Percentiles rank a stretch among this genome's conserved stretches.
Conservation (phyloP, 2,888 invertebrate genomes). For the Meteorus colon region DNA sequence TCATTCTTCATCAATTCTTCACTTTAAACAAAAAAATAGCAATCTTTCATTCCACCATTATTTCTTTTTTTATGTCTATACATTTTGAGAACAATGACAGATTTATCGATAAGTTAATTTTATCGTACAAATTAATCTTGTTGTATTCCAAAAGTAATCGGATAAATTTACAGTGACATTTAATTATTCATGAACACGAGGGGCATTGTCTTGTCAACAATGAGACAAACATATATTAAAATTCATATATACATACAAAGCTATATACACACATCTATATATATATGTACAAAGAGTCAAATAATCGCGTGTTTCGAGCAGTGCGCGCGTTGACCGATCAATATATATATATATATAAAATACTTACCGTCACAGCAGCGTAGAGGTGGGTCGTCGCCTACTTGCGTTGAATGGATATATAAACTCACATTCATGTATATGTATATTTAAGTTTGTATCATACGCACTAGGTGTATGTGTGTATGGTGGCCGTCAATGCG, state of each 20-base stretch:
- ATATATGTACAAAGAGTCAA: neutral
- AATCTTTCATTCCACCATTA: too few relatives aligned
- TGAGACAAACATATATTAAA: neutral
- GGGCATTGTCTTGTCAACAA: constrained; percentile 4
- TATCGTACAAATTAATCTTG: constrained; percentile 8
- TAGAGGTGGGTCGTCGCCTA: constrained; percentile 7
- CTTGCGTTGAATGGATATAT: neutral
- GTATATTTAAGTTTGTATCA: constrained; percentile 10
- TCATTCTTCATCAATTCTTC: too few relatives aligned
- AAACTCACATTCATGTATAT: neutral
- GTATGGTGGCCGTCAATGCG: constrained; percentile 14
- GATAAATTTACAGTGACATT: constrained; percentile 7
- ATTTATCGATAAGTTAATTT: neutral
- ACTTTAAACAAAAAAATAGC: too few relatives aligned
- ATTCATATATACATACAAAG: neutral
- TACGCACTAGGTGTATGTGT: constrained; percentile 12
- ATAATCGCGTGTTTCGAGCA: constrained; percentile 3
- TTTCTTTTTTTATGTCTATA: too few relatives aligned
- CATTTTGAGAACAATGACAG: too few relatives aligned
- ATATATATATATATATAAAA: constrained; percentile 8
- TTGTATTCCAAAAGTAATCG: neutral
- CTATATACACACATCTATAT: neutral
- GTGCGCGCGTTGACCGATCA: constrained; percentile 23
- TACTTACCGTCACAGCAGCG: neutral
- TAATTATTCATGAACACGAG: constrained; percentile 4